Conservation (phyloP, 2,113 vertebrate genomes). For the Isurus oxyrinchus region DNA sequence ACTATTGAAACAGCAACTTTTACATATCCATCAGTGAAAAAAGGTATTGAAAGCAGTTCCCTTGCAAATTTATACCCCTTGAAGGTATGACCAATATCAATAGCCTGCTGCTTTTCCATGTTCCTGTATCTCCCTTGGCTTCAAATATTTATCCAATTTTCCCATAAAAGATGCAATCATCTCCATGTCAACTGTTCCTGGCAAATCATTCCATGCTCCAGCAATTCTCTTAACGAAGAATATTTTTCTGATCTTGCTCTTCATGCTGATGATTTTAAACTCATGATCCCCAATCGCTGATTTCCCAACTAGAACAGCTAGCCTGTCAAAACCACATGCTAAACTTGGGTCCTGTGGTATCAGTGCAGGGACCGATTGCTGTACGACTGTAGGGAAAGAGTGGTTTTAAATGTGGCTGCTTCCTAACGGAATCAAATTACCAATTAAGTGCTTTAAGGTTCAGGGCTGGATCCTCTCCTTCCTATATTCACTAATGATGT, state of each 20-base stretch:
- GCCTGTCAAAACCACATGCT: not conserved
- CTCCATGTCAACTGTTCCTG: not conserved
- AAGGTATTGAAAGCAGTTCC: not conserved
- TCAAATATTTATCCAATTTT: not conserved
- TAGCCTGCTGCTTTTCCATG: not conserved
- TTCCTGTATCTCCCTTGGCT: not conserved
- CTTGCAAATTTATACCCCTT: not conserved
- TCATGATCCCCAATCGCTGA: not conserved
- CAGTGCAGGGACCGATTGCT: not conserved
- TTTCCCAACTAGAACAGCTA: not conserved
- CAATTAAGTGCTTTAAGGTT: not conserved
- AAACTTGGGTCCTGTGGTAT: not conserved
- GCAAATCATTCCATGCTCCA: not conserved
- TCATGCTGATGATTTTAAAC: not conserved
- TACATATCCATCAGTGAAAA: not conserved
- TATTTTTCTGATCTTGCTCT: not conserved
- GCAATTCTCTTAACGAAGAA: not conserved
- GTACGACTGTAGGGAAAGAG: not conserved
- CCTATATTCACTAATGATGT: not conserved
- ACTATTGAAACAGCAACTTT: not conserved
- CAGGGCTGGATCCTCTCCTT: not conserved
- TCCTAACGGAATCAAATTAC: not conserved
- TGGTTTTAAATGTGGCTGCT: not conserved
- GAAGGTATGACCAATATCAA: not conserved
- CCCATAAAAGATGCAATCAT: not conserved